Conservation (phyloP, 2,888 invertebrate genomes). For the Oscheius sp. region DNA sequence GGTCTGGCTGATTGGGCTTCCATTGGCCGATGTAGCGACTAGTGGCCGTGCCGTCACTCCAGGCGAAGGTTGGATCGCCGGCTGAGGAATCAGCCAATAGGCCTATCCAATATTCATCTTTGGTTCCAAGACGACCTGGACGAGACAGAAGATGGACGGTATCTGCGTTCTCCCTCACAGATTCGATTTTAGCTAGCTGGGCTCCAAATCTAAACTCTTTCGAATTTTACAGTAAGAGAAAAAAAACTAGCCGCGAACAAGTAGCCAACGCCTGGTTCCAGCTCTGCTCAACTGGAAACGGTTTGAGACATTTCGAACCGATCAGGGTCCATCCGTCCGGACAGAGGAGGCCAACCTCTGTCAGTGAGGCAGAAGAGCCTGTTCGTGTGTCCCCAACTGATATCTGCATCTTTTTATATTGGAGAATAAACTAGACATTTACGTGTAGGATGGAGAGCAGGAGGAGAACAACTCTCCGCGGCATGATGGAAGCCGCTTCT, state of each 20-base stretch:
- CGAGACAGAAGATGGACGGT: conserved; percentile 81
- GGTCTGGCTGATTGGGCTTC: conserved; percentile 88
- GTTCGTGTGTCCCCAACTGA: conserved; percentile 6
- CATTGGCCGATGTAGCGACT: conserved; percentile 79
- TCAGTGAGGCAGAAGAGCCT: conserved; percentile 30
- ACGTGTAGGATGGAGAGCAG: conserved; percentile 24
- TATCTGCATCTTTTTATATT: background rate
- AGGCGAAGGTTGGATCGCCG: conserved; percentile 60
- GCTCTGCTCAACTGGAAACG: conserved; percentile 59
- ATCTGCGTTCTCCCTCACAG: conserved; percentile 88
- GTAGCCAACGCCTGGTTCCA: conserved; percentile 69
- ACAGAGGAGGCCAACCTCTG: conserved; percentile 60
- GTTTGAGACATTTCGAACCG: conserved; percentile 64
- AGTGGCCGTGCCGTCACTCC: conserved; percentile 68
- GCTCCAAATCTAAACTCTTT: conserved; percentile 84
- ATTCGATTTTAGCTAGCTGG: conserved; percentile 89
- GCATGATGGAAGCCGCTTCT: conserved; percentile 25
- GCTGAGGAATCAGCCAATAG: conserved; percentile 43
- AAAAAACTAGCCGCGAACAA: conserved; percentile 43
- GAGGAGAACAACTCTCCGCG: conserved; percentile 21
- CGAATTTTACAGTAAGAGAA: background rate
- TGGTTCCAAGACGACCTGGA: conserved; percentile 47
- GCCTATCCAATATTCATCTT: conserved; percentile 65
- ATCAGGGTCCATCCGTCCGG: conserved; percentile 66
- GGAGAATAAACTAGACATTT: background rate